Evolutionary conservation across 2,888 invertebrate genomes (phyloP).

Genomic region (Ennomos fuscantarius): DNA sequence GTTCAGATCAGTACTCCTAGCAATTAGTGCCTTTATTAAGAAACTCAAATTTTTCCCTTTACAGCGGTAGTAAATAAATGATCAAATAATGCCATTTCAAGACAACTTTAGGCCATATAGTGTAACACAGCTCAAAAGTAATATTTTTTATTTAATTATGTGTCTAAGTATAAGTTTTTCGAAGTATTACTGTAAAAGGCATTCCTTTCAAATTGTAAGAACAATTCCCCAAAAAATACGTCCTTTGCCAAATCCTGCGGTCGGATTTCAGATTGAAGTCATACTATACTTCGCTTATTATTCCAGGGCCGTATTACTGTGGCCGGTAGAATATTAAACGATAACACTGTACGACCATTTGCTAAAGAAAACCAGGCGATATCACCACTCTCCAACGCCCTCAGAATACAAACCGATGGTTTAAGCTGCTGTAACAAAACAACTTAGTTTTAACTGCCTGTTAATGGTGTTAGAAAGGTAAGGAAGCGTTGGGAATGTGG

Average conservation of each 20-base stretch:
- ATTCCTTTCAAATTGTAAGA: slow-evolving; percentile 35
- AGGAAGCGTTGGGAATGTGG: slow-evolving; percentile 19
- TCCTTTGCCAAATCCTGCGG: slow-evolving; percentile 49
- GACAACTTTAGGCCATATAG: no score
- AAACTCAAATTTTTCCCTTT: no score
- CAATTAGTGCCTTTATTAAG: no score
- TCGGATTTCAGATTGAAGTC: slow-evolving; percentile 61
- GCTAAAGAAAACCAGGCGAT: slow-evolving; percentile 72
- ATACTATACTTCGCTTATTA: slow-evolving; percentile 62
- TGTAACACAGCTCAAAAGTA: no score
- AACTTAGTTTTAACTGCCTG: slow-evolving; percentile 30
- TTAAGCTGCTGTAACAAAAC: slow-evolving; percentile 30
- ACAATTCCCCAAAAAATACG: slow-evolving; percentile 8
- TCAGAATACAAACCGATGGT: slow-evolving; percentile 54
- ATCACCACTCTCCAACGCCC: slow-evolving; percentile 68
- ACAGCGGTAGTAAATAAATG: no score
- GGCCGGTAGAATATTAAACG: slow-evolving; percentile 77
- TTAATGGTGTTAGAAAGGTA: slow-evolving; percentile 34
- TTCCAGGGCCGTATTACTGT: slow-evolving; percentile 65
- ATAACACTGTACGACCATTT: slow-evolving; percentile 68
- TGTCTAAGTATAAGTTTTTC: no score
- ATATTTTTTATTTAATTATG: no score
- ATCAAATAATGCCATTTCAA: no score
- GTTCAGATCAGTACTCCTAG: no score
- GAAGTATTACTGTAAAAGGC: not conserved